These are phyloP conservation scores for Dendrolimus pini DNA, from an alignment of 2,888 invertebrate genomes.

Conservation along the genomic window DNA sequence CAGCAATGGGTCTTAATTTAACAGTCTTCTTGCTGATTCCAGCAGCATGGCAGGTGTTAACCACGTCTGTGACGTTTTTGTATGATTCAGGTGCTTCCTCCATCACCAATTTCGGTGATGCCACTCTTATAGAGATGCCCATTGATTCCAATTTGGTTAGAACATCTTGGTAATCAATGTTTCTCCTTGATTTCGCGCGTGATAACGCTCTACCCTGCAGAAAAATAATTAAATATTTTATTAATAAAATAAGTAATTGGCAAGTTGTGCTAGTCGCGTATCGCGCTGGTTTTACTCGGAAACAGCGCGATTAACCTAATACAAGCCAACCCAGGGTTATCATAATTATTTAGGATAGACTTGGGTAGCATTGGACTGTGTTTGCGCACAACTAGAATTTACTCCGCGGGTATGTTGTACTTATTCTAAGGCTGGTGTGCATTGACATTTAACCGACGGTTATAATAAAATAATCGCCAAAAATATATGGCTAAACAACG, in stretches of 20 bases:
- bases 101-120: conserved; percentile 99
- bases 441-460: too few species aligned
- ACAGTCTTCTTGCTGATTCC: conserved; percentile 98
- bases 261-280: too few species aligned
- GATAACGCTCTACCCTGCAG: conserved; percentile 95
- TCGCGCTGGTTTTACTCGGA: too few species aligned
- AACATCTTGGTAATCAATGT: conserved; percentile 95
- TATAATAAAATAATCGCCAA: too few species aligned
- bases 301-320: too few species aligned
- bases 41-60: conserved; percentile 97
- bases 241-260: not conserved
- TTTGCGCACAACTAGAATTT: too few species aligned
- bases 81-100: conserved; percentile 99
- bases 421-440: too few species aligned
- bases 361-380: too few species aligned
- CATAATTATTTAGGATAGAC: too few species aligned
- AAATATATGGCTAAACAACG: too few species aligned
- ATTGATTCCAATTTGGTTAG: conserved; percentile 86
- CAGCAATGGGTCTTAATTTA: conserved; percentile 97
- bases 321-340: too few species aligned
- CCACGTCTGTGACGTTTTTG: conserved; percentile 99
- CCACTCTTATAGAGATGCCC: conserved; percentile 97
- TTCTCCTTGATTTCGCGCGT: conserved; percentile 96
- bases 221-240: not conserved
- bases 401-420: too few species aligned